Evolutionary conservation across 2,113 vertebrate genomes (phyloP).

Genomic region (Oenanthe melanoleuca): DNA sequence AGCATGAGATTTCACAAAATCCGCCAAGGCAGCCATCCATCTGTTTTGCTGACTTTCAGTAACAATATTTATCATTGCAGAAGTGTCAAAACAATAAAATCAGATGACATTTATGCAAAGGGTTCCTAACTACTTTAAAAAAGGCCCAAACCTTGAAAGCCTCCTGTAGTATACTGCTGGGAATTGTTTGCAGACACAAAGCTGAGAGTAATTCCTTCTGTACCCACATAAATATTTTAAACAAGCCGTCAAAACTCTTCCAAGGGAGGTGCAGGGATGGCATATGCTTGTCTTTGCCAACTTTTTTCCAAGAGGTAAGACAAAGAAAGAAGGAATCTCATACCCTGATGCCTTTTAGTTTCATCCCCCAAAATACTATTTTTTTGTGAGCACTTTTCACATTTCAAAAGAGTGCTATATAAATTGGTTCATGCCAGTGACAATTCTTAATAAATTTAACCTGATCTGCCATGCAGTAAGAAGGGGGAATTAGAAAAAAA

Average conservation of each 20-base stretch:
- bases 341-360: background rate
- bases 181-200: slow-evolving; percentile 39
- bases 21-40: slow-evolving; percentile 62
- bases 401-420: background rate
- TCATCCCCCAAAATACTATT: background rate
- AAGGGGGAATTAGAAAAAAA: background rate
- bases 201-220: slow-evolving; percentile 33
- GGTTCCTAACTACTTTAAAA: slow-evolving; percentile 26
- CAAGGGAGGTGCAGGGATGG: background rate
- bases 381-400: slow-evolving; percentile 4
- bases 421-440: background rate
- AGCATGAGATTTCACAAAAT: slow-evolving; percentile 62
- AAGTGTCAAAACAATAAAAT: slow-evolving; percentile 71
- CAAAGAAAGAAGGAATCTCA: background rate
- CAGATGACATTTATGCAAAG: slow-evolving; percentile 60
- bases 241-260: background rate
- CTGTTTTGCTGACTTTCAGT: slow-evolving; percentile 62
- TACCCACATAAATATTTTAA: slow-evolving; percentile 26
- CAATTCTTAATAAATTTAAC: slow-evolving; percentile 32
- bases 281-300: background rate
- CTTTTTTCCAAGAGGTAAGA: background rate
- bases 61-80: slow-evolving; percentile 64
- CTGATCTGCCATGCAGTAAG: slow-evolving; percentile 24
- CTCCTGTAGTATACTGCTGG: background rate
- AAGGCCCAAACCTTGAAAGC: slow-evolving; percentile 50